Base-by-base conservation (phyloP, 2,888 invertebrate genomes). In the Cynaeus angustus region DNA sequence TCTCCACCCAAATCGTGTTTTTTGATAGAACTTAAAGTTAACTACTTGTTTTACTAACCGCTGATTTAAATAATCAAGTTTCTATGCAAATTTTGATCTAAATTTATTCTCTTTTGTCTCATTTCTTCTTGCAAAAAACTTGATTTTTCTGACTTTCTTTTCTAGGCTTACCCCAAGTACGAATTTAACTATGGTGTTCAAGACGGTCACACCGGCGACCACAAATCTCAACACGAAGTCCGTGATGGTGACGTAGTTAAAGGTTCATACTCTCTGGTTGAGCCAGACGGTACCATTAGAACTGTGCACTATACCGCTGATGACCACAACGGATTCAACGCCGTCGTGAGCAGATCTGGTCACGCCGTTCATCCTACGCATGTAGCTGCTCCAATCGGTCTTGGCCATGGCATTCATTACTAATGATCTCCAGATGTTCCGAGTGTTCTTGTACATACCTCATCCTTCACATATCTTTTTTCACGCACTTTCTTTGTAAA, bases 311-410 rank as follows among this genome's bases (percentile, higher is more conserved):
- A 92, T 82, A 87, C 90, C 13, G 92, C 92, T 45, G 91, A 92
- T 79, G 90, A 90, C 79, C 91, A 91, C 81, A 89, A 87, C 76
- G 92, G 92, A 7, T 92, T 92, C 86, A 91, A 91, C 79, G 91
- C 91, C 21, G 88, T 91, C 52, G 91, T 91, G 3, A 89, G 90
- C 74, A 90, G 88, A 82, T 86, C 88, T 21, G 91, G 90, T 50
- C 90, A 91, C 75, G 87, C 89, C 21, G 86, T 86, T 0, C 88
- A 88, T 80, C 87, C 88, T n/a, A 52, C 52, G 12, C 52, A 3
- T 7, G 26, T 55, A 4, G 37, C 38, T 9, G 56, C 56, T 41
- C 56, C 59, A 9, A 46, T 59, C 21, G 59, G 8, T 45, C 46
- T 59, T 46, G 61, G 50, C 37, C 61, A 61, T 50, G 61, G 61